phyloP scores from a whole-genome alignment of 2,888 invertebrate species.

The Drosophila nigricruria region DNA sequence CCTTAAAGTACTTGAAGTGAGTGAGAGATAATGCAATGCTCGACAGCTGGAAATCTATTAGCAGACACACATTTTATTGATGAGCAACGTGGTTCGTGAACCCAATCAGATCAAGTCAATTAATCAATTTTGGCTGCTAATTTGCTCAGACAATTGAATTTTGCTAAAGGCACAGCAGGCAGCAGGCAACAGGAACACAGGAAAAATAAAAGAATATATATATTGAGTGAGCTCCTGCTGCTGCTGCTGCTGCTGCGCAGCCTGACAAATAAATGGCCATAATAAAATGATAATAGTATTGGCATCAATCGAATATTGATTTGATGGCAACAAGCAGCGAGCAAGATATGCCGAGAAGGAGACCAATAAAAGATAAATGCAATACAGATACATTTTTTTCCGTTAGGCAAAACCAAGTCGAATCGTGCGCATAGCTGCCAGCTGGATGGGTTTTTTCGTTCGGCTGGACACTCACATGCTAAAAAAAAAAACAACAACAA shows the following conservation, averaged over 20 bases:
- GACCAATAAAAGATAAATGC: constrained; percentile 79
- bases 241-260: constrained; percentile 29
- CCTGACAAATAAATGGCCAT: constrained; percentile 76
- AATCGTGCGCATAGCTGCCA: constrained; percentile 44
- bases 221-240: constrained; percentile 31
- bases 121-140: constrained; percentile 70
- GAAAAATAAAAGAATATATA: constrained; percentile 38
- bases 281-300: constrained; percentile 81
- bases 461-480: constrained; percentile 11
- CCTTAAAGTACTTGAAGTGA: neutral
- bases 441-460: constrained; percentile 11
- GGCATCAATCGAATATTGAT: constrained; percentile 81
- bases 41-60: constrained; percentile 35
- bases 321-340: constrained; percentile 61
- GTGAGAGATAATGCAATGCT: constrained; percentile 7
- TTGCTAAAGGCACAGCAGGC: constrained; percentile 29
- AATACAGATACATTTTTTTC: constrained; percentile 58
- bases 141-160: constrained; percentile 59
- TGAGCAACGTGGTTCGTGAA: constrained; percentile 24
- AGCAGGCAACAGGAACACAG: constrained; percentile 9
- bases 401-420: constrained; percentile 53
- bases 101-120: constrained; percentile 63
- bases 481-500: neutral
- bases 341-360: constrained; percentile 22
- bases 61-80: constrained; percentile 24